Conservation (phyloP, 2,113 vertebrate species). For the Chlamydotis undulata region DNA sequence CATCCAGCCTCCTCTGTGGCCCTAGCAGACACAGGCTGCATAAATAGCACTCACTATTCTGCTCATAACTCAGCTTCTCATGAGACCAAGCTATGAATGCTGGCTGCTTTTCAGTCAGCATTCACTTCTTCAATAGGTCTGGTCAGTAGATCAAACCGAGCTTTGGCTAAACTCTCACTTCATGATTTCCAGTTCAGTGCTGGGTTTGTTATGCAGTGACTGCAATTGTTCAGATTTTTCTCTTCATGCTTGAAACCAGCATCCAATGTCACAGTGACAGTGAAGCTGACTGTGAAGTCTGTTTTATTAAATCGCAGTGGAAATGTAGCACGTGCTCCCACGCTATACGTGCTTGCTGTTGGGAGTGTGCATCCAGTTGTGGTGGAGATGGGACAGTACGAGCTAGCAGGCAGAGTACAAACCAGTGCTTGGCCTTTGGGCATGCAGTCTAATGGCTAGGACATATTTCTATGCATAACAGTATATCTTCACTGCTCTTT, state of each 20-base stretch:
- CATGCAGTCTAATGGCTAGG: not conserved
- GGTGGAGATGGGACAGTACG: not conserved
- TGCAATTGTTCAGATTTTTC: not conserved
- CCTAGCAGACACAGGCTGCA: not conserved
- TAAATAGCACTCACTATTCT: not conserved
- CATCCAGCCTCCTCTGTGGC: not conserved
- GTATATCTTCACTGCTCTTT: not conserved
- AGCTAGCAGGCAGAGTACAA: not conserved
- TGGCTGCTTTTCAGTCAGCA: not conserved
- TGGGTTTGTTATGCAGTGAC: not conserved
- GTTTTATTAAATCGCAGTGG: not conserved
- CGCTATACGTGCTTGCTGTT: not conserved
- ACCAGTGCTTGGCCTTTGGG: not conserved
- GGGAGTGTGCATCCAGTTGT: not conserved
- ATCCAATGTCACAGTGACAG: not conserved
- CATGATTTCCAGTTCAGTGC: not conserved
- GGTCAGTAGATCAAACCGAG: not conserved
- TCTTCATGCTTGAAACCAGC: not conserved
- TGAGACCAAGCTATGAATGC: not conserved
- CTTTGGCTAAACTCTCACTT: not conserved
- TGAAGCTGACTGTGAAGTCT: not conserved
- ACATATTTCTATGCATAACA: not conserved
- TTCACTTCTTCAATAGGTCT: not conserved
- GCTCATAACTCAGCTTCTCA: not conserved
- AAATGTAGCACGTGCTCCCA: not conserved